Percentiles rank a stretch among this genome's conserved stretches.
phyloP scores from a whole-genome alignment of 2,888 invertebrate genomes.

The Callosobruchus maculatus region DNA sequence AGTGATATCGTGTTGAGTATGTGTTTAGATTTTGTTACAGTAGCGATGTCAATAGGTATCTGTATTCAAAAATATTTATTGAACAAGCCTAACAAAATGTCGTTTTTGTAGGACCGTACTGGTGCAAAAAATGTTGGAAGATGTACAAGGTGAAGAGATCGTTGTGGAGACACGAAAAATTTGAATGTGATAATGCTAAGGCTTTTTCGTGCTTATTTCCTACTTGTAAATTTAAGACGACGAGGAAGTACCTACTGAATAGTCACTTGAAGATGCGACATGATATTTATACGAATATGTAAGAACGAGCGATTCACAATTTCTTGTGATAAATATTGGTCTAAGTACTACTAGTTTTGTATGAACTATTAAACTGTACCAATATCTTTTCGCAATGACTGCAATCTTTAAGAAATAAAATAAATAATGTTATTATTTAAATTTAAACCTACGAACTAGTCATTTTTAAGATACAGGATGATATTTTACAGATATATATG shows the following conservation, averaged over 20 bases:
- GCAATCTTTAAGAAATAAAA: too few relatives aligned
- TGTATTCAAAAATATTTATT: background rate
- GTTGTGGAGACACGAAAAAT: constrained; percentile 30
- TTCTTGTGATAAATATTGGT: background rate
- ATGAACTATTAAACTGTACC: background rate
- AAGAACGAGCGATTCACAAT: background rate
- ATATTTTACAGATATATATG: too few relatives aligned
- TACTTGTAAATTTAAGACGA: constrained; percentile 4
- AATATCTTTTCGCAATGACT: background rate
- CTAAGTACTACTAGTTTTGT: background rate
- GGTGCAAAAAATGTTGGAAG: constrained; percentile 33
- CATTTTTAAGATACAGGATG: too few relatives aligned
- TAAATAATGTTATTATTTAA: too few relatives aligned
- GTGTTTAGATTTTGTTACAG: background rate
- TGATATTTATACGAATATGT: background rate
- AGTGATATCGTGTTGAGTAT: background rate
- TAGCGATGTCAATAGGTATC: constrained; percentile 2
- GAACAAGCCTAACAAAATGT: background rate
- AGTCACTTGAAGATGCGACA: constrained; percentile 3
- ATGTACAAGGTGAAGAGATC: constrained; percentile 33
- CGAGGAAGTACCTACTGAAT: constrained; percentile 4
- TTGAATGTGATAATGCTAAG: constrained; percentile 18
- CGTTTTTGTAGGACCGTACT: constrained; percentile 2
- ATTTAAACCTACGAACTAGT: too few relatives aligned
- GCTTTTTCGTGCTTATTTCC: constrained; percentile 6